Conservation (phyloP, 37 sponge, comb jelly and placozoan species). For the Geodia barretti region DNA sequence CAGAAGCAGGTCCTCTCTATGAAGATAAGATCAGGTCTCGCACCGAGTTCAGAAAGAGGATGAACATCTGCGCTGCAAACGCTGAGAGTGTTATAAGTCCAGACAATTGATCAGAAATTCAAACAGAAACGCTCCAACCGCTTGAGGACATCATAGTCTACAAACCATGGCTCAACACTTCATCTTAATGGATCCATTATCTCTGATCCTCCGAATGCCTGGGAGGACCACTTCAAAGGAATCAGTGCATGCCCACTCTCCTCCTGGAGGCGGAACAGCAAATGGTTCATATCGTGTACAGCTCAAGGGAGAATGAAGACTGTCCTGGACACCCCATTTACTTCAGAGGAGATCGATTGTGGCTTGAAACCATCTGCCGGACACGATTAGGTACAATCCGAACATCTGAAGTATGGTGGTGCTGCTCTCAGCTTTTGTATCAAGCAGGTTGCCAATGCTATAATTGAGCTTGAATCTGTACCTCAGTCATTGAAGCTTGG, state of each 20-base stretch:
- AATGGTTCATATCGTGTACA: not conserved
- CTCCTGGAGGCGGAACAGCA: not conserved
- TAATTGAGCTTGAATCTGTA: constrained; percentile 3
- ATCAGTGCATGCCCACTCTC: not conserved
- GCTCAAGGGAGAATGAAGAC: constrained; percentile 11
- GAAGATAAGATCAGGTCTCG: constrained; percentile 3
- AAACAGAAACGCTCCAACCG: not conserved
- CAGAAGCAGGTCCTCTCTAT: not conserved
- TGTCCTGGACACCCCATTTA: constrained; percentile 8
- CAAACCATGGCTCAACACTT: not conserved
- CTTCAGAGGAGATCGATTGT: not conserved
- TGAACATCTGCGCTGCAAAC: constrained; percentile 4
- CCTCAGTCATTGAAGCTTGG: constrained; percentile 13
- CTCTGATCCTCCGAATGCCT: constrained; percentile 8
- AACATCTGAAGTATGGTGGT: constrained; percentile 24
- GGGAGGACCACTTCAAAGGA: constrained; percentile 3
- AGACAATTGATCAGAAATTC: constrained; percentile 10
- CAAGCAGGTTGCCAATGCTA: not conserved
- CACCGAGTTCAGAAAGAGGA: constrained; percentile 5
- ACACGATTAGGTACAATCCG: constrained; percentile 19
- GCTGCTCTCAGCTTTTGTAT: constrained; percentile 6
- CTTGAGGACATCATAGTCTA: not conserved
- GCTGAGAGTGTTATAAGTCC: not conserved
- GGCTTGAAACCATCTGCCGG: constrained; percentile 18
- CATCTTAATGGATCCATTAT: not conserved